Evolutionary conservation across 2,797 vertebrate species (phyloP).

Genomic region (Gorsachius magnificus): DNA sequence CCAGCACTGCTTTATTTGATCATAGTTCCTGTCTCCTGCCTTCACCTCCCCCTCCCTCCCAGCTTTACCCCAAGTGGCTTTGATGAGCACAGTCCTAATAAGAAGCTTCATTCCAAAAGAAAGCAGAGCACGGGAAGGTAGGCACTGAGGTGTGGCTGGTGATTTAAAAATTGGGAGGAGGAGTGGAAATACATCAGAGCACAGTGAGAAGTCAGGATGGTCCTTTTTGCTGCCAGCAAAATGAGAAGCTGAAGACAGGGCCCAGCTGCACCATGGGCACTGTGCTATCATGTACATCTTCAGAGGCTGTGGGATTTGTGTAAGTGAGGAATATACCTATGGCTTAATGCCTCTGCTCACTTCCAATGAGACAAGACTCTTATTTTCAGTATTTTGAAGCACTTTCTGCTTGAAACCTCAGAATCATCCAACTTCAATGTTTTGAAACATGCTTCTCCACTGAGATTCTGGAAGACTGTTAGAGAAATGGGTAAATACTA

Average conservation of each 20-base stretch:
- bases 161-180: not conserved
- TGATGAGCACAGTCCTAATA: not conserved
- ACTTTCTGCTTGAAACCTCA: not conserved
- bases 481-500: not conserved
- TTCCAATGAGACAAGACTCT: not conserved
- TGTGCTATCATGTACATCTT: rapidly evolving
- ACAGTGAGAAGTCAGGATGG: not conserved
- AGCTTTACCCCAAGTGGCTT: not conserved
- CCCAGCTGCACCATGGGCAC: not conserved
- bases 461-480: not conserved
- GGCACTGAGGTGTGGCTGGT: not conserved
- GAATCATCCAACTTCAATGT: not conserved
- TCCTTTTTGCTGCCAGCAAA: not conserved
- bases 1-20: not conserved
- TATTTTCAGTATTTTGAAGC: not conserved
- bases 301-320: rapidly evolving
- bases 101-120: constrained; percentile 13
- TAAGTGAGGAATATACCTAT: not conserved
- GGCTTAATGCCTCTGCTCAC: not conserved
- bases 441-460: not conserved
- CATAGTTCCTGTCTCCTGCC: not conserved
- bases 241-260: not conserved
- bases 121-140: not conserved
- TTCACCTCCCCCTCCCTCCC: not conserved
- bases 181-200: not conserved